These are phyloP conservation scores for Falco biarmicus DNA, from an alignment of 2,797 vertebrate species.

Conservation along the genomic window DNA sequence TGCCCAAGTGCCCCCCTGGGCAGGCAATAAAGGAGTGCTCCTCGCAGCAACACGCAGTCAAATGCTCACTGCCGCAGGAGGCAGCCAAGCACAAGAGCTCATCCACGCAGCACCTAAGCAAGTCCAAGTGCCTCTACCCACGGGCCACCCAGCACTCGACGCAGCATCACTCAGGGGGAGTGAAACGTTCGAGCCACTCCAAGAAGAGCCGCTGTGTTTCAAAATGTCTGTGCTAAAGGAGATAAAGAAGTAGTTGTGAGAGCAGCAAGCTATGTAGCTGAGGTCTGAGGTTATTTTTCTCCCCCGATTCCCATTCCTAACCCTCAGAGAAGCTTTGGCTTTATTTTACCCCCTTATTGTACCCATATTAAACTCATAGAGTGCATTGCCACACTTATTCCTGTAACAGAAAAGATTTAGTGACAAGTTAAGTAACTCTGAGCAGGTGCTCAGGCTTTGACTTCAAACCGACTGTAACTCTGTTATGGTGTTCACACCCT, in stretches of 20 bases:
- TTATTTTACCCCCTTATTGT: not conserved
- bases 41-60: accelerated
- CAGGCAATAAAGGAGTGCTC: not conserved
- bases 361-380: not conserved
- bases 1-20: not conserved
- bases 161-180: not conserved
- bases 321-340: not conserved
- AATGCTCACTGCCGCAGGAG: not conserved
- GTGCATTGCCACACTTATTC: not conserved
- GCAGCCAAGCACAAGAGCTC: not conserved
- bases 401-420: not conserved
- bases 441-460: not conserved
- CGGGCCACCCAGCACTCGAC: not conserved
- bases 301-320: too few species aligned
- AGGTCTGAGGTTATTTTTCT: not conserved
- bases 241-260: not conserved
- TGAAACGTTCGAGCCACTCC: not conserved
- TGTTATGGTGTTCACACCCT: accelerated
- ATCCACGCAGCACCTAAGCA: not conserved
- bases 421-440: not conserved
- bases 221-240: slow-evolving; percentile 36
- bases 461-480: accelerated
- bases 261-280: not conserved
- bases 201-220: slow-evolving; percentile 23
- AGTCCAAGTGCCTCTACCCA: not conserved